phyloP scores from a whole-genome alignment of 2,888 invertebrate species.

The Catocala sponsa region DNA sequence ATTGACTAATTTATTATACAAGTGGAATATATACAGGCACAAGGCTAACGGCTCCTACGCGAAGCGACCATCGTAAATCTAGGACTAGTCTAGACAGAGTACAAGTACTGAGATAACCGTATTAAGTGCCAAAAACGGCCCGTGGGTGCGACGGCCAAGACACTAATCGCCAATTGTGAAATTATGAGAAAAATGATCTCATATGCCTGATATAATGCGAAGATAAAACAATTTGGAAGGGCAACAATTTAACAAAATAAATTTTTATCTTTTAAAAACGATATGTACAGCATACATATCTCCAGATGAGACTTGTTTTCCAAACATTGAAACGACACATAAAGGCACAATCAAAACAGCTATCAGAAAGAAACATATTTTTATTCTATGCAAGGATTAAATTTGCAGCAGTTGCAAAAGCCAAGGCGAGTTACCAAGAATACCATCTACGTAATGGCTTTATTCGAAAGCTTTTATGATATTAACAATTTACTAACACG shows the following conservation, averaged over 20 bases:
- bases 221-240: too few species aligned
- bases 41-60: constrained; percentile 85
- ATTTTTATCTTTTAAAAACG: too few species aligned
- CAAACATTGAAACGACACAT: too few species aligned
- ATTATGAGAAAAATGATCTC: constrained; percentile 9
- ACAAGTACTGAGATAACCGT: constrained; percentile 55
- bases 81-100: constrained; percentile 64
- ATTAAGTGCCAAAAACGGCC: constrained; percentile 63
- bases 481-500: constrained; percentile 1
- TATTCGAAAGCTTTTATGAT: background rate
- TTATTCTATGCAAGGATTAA: too few species aligned
- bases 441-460: too few species aligned
- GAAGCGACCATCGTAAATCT: constrained; percentile 78
- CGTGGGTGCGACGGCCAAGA: constrained; percentile 59
- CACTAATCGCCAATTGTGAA: constrained; percentile 44
- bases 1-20: constrained; percentile 67
- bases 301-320: too few species aligned
- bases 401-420: too few species aligned
- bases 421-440: too few species aligned
- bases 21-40: constrained; percentile 65
- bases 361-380: too few species aligned
- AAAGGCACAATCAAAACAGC: too few species aligned
- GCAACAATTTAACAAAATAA: too few species aligned
- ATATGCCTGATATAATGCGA: background rate
- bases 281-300: too few species aligned